These are phyloP conservation scores for Arctia plantaginis DNA, from an alignment of 2,888 invertebrate species.

Conservation along the genomic window DNA sequence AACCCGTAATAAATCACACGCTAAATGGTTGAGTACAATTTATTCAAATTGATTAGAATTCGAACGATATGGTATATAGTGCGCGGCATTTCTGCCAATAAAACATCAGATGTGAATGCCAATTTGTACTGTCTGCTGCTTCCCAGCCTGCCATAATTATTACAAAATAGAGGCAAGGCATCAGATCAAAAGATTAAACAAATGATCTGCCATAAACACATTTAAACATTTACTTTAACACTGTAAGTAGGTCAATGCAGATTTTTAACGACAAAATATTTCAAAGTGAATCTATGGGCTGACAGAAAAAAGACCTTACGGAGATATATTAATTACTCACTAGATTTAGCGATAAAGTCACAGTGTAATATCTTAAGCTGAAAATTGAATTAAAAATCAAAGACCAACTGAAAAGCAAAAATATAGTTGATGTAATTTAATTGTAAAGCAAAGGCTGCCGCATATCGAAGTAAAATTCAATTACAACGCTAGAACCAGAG, in stretches of 20 bases:
- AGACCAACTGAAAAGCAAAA: neutral
- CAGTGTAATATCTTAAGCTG: neutral
- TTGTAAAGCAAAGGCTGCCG: neutral
- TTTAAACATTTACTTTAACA: neutral
- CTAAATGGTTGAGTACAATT: conserved; percentile 25
- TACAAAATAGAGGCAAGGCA: conserved; percentile 43
- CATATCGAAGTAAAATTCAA: neutral
- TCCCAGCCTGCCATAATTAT: conserved; percentile 47
- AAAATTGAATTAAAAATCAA: neutral
- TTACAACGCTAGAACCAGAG: neutral
- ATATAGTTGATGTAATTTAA: neutral
- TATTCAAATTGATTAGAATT: conserved; percentile 38
- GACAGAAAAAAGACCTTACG: neutral
- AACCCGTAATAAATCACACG: conserved; percentile 21
- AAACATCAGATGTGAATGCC: conserved; percentile 54
- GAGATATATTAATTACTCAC: neutral
- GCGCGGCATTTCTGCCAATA: conserved; percentile 51
- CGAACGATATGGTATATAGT: conserved; percentile 22
- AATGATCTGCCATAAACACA: conserved; percentile 15
- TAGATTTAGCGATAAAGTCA: neutral
- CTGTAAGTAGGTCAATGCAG: neutral
- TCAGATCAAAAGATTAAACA: conserved; percentile 41
- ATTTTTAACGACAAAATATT: neutral
- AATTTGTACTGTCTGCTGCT: conserved; percentile 56
- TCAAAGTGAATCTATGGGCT: neutral